A percentile compares a stretch with the other conserved stretches of the same genome.
These are phyloP conservation scores for Acholoe squamosa DNA, from an alignment of 2,888 invertebrate genomes.

Conservation along the genomic window DNA sequence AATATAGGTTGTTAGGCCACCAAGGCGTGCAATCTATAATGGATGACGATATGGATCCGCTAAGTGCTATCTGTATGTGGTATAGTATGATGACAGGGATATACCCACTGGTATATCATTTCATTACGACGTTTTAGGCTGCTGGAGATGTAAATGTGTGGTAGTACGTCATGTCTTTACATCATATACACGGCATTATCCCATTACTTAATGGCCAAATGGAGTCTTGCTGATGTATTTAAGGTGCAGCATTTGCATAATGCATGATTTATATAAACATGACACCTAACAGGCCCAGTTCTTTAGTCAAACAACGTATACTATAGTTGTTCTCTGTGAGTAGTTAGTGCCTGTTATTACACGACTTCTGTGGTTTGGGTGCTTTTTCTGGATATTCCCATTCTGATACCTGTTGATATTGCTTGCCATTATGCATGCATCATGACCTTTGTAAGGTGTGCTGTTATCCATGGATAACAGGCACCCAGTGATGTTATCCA, in stretches of 20 bases:
- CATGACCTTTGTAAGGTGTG: no score
- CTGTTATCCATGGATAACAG: no score
- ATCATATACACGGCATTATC: no score
- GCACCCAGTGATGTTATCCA: no score
- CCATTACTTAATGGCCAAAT: not conserved
- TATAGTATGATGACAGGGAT: not conserved
- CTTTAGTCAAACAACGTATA: no score
- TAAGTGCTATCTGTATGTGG: not conserved
- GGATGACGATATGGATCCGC: slow-evolving; percentile 12
- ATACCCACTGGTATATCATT: not conserved
- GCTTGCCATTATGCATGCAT: no score
- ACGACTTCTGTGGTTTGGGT: no score
- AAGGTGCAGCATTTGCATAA: not conserved
- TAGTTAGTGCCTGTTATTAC: no score
- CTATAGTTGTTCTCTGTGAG: no score
- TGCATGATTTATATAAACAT: not conserved
- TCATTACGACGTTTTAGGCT: not conserved
- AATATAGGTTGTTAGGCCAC: slow-evolving; percentile 19
- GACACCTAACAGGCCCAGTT: no score
- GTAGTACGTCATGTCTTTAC: not conserved
- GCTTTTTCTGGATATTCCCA: no score
- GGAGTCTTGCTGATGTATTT: not conserved
- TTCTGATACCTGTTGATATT: no score
- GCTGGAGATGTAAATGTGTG: not conserved
- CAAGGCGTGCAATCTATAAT: slow-evolving; percentile 27